These are phyloP conservation scores for Cathartes aura DNA, from an alignment of 2,113 vertebrate species.

Conservation along the genomic window DNA sequence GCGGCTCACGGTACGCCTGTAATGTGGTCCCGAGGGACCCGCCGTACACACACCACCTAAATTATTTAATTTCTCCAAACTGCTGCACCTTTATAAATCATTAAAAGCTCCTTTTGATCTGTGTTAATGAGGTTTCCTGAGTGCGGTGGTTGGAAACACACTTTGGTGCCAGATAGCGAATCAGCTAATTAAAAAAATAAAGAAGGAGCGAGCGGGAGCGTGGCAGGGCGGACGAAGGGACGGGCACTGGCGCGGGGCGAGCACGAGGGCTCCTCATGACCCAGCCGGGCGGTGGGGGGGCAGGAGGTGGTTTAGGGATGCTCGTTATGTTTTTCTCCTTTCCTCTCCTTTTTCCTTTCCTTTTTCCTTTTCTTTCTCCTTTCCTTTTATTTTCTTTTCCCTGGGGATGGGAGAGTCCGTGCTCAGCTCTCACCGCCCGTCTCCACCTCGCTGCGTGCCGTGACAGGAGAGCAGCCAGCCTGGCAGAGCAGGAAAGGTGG, in stretches of 20 bases:
- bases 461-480: neutral
- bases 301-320: neutral
- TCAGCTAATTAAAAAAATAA: constrained; percentile 71
- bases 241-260: neutral
- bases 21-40: constrained; percentile 41
- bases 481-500: neutral
- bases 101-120: constrained; percentile 84
- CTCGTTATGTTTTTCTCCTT: fast-evolving
- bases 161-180: constrained; percentile 33
- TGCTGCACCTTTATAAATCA: constrained; percentile 82
- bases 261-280: neutral
- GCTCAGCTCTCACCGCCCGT: neutral
- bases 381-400: neutral
- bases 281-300: neutral
- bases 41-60: constrained; percentile 69
- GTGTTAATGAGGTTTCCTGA: constrained; percentile 81
- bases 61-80: constrained; percentile 86
- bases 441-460: neutral
- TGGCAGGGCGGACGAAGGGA: neutral
- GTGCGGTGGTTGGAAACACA: constrained; percentile 27
- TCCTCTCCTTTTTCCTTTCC: neutral
- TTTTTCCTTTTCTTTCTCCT: neutral
- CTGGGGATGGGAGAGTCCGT: fast-evolving
- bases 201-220: neutral
- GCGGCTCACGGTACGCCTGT: neutral